phyloP scores from a whole-genome alignment of 1,140 invertebrate genomes.

The Pseudomyrmex gracilis region DNA sequence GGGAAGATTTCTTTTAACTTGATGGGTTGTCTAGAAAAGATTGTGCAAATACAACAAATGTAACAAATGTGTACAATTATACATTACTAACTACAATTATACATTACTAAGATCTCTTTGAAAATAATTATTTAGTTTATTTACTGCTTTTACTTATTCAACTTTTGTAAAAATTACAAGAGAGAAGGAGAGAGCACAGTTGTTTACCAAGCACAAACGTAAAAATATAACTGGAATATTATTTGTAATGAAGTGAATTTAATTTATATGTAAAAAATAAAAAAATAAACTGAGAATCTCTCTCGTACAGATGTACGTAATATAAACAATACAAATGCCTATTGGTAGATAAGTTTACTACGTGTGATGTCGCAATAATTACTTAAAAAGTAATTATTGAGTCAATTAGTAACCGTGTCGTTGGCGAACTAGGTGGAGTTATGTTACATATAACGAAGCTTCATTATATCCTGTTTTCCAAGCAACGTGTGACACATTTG shows the following conservation, averaged over 20 bases:
- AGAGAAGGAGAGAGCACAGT: not conserved
- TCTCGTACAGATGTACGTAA: not conserved
- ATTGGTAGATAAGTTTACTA: slow-evolving; percentile 17
- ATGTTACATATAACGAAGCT: slow-evolving; percentile 30
- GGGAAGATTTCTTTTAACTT: not conserved
- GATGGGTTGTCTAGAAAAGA: not conserved
- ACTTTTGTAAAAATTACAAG: too few relatives aligned
- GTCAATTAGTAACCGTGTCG: slow-evolving; percentile 19
- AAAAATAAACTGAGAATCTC: not conserved
- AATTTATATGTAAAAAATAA: slow-evolving; percentile 21
- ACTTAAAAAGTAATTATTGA: slow-evolving; percentile 42
- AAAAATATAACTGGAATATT: not conserved
- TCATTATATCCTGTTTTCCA: slow-evolving; percentile 53
- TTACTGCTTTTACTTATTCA: not conserved
- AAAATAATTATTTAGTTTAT: not conserved
- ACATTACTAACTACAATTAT: too few relatives aligned
- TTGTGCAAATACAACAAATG: not conserved
- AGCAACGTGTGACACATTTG: slow-evolving; percentile 47
- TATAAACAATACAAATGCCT: not conserved
- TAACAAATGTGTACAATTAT: not conserved
- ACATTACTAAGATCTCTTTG: too few relatives aligned
- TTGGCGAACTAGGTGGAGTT: not conserved
- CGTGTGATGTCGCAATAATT: not conserved
- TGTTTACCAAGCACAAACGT: not conserved
- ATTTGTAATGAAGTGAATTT: slow-evolving; percentile 10